A percentile compares a stretch with the other conserved stretches of the same genome.
These are phyloP conservation scores for Alligator mississippiensis DNA, from an alignment of 2,113 vertebrate species.

Conservation along the genomic window DNA sequence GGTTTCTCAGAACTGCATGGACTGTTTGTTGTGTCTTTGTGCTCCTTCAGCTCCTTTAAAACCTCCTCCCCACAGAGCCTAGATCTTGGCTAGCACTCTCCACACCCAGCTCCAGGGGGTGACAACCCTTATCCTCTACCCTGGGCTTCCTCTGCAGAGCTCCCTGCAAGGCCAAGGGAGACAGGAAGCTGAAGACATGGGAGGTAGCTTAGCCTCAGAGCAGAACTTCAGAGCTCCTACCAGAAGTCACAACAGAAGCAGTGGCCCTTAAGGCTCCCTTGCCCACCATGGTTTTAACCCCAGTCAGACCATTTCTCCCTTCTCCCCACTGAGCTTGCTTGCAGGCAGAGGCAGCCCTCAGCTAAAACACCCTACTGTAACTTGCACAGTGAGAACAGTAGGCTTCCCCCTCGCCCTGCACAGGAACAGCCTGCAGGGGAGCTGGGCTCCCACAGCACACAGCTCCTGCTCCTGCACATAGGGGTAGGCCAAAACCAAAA, in stretches of 20 bases:
- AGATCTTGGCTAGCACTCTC: neutral
- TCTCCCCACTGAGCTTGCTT: neutral
- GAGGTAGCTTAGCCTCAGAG: neutral
- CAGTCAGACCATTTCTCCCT: neutral
- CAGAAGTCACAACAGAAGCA: neutral
- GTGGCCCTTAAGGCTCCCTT: neutral
- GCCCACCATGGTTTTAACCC: neutral
- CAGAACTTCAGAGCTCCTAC: neutral
- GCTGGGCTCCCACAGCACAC: neutral
- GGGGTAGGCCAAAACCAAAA: too few species aligned
- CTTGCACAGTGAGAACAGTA: neutral
- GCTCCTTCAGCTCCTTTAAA: neutral
- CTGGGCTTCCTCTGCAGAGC: too few species aligned
- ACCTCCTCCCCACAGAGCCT: neutral
- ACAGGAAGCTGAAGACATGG: neutral
- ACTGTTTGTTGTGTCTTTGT: neutral
- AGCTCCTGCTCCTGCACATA: too few species aligned
- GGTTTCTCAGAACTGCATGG: neutral
- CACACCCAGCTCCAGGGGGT: neutral
- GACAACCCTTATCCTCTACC: too few species aligned
- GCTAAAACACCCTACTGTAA: neutral
- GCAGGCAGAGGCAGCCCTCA: neutral
- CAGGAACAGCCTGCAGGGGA: neutral
- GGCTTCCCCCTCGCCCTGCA: neutral
- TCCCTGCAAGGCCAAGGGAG: neutral